Evolutionary conservation across 1,140 invertebrate species (phyloP), one percentile per base, ranked within the genome.

Genomic region (Drosophila bipectinata): DNA sequence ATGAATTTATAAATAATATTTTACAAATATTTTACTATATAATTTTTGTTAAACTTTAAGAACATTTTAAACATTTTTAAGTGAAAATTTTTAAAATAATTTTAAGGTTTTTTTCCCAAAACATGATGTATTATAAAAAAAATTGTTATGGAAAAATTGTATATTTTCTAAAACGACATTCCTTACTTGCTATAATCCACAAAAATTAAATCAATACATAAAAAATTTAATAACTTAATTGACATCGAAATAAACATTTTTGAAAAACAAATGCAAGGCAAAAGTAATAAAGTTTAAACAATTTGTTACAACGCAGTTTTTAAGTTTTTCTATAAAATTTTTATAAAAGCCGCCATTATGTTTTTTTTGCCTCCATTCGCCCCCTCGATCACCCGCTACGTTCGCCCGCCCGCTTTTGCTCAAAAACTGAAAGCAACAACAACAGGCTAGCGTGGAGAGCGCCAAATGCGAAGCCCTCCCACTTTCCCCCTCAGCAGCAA

Each of bases 301-400:
- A 85, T 82, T 87, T 81, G 60, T 80, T 87, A 85, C 82, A 85
- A 85, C 82, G 82, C 82, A 85, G 68, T 85, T 85, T 81, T 87
- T 81, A 67, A 67, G 53, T 83, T 83, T 69, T 83, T 79, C 80
- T 83, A 83, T 82, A 67, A 77, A 83, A 78, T 76, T 55, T 32
- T 32, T 83, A 72, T 76, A 72, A 80, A 82, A 72, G 69, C 69
- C 82, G 82, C 82, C 82, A 87, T 87, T 85, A 81, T 87, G 77
- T 87, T 85, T 85, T 87, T 85, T 85, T 79, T 18, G 41, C 41
- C 41, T 60, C 61, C 47, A 48, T 45, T 52, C 45, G 58, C 58
- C 49, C 49, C 52, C 63, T 30, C 28, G 34, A 37, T 37, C 34
- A 37, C 34, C 34, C 41, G 6, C 44, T 47, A 12, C 24, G 34